phyloP scores from a whole-genome alignment of 2,797 vertebrate genomes.

The Telmatherina bonti region DNA sequence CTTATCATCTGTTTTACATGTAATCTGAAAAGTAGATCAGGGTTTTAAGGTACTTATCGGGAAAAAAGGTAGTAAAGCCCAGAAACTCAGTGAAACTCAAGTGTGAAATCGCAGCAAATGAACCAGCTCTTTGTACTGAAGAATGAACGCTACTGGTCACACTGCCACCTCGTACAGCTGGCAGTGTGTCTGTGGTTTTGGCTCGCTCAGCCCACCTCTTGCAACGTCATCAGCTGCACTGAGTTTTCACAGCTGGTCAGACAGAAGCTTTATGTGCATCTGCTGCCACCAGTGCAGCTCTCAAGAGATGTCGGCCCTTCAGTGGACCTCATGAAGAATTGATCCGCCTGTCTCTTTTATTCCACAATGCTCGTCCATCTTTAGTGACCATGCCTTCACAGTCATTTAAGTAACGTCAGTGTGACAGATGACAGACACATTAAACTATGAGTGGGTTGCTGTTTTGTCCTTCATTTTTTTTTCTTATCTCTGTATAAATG shows the following conservation, averaged over 20 bases:
- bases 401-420: constrained; percentile 55
- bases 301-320: constrained; percentile 64
- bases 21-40: neutral
- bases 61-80: neutral
- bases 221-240: constrained; percentile 33
- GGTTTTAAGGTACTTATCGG: neutral
- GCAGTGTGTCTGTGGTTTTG: constrained; percentile 10
- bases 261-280: constrained; percentile 45
- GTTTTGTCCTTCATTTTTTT: constrained; percentile 21
- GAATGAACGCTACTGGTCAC: constrained; percentile 10
- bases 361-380: constrained; percentile 53
- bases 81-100: neutral
- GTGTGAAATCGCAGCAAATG: neutral
- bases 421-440: constrained; percentile 59
- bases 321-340: constrained; percentile 78
- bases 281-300: constrained; percentile 49
- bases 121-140: constrained; percentile 7
- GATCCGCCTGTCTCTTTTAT: constrained; percentile 67
- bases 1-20: neutral
- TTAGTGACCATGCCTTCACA: constrained; percentile 57
- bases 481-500: constrained; percentile 40
- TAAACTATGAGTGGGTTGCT: constrained; percentile 39
- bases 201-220: constrained; percentile 28
- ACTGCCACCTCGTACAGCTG: constrained; percentile 19
- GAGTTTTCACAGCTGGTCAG: constrained; percentile 64